Percentiles rank a stretch among this genome's conserved stretches.
phyloP scores from a whole-genome alignment of 2,113 vertebrate species.

The Ia io region DNA sequence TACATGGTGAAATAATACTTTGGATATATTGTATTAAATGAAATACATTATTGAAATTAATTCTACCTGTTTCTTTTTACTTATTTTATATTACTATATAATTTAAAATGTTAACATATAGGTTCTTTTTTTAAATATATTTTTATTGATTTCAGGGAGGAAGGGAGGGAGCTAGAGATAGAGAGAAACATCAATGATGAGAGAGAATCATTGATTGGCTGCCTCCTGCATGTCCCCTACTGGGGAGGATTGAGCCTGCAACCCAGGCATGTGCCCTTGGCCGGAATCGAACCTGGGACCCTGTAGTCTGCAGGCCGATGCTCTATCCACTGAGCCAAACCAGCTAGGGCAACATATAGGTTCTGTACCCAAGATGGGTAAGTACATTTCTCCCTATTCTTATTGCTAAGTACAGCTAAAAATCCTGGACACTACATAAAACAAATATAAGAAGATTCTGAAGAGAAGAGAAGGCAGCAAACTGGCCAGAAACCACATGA shows the following conservation, averaged over 20 bases:
- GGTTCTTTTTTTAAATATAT: background rate
- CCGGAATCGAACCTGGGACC: too few species aligned
- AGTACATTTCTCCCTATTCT: background rate
- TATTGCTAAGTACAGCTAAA: background rate
- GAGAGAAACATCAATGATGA: too few species aligned
- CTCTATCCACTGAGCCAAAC: too few species aligned
- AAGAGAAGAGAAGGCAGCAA: background rate
- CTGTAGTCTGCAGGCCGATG: too few species aligned
- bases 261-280: too few species aligned
- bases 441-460: background rate
- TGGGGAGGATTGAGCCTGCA: too few species aligned
- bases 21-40: background rate
- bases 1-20: conserved; percentile 18
- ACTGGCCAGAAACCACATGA: background rate
- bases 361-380: background rate
- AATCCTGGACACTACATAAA: background rate
- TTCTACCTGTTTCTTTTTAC: background rate
- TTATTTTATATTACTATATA: background rate
- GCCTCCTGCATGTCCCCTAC: too few species aligned
- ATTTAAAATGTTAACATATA: background rate
- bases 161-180: too few species aligned
- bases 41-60: conserved; percentile 20
- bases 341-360: background rate
- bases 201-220: too few species aligned
- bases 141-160: too few species aligned